Percentiles rank a stretch among this genome's conserved stretches.
Conservation (phyloP, 2,888 invertebrate genomes). For the Scaptomyza polygonia region DNA sequence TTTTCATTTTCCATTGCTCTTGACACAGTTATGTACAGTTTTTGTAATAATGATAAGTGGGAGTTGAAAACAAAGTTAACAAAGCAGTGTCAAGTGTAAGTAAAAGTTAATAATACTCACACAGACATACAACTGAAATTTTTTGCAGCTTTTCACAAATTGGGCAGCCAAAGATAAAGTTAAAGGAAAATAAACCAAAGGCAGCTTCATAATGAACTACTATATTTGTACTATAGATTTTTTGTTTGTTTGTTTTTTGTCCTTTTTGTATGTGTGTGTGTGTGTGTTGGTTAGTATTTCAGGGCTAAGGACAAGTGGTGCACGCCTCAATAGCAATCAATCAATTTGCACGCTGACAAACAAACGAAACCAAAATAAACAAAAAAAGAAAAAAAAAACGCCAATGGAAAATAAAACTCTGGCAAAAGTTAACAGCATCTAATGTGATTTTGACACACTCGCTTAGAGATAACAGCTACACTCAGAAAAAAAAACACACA, state of each 20-base stretch:
- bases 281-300: constrained; percentile 31
- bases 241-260: constrained; percentile 5
- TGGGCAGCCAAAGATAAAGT: constrained; percentile 18
- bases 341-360: constrained; percentile 70
- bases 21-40: constrained; percentile 5
- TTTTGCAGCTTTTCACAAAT: constrained; percentile 12
- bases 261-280: constrained; percentile 3
- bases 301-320: constrained; percentile 72
- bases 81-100: constrained; percentile 59
- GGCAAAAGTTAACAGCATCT: constrained; percentile 73
- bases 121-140: constrained; percentile 21
- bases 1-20: not conserved
- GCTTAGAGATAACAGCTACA: constrained; percentile 33
- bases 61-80: constrained; percentile 64
- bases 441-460: constrained; percentile 78
- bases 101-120: constrained; percentile 62
- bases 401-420: constrained; percentile 30
- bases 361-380: constrained; percentile 39
- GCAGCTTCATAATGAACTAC: constrained; percentile 22
- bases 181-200: constrained; percentile 22
- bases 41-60: constrained; percentile 46
- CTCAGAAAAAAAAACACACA: not conserved
- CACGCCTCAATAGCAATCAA: constrained; percentile 77
- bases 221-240: constrained; percentile 8
- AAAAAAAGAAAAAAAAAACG: constrained; percentile 16